phyloP scores from a whole-genome alignment of 2,113 vertebrate species.

The Columbina picui region DNA sequence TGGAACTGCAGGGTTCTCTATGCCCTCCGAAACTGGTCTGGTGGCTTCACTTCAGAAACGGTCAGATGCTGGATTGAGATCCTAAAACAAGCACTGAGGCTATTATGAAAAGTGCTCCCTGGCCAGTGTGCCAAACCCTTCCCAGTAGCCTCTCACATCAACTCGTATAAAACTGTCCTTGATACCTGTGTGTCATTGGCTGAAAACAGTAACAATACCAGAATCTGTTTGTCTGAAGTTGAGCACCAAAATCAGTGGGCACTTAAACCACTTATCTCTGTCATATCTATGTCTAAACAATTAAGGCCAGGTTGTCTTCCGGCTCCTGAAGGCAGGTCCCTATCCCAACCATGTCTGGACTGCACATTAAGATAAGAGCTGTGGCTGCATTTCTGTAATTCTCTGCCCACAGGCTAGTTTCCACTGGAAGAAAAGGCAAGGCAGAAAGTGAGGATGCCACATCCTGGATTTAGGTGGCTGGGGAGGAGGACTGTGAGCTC shows the following conservation, averaged over 20 bases:
- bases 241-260: not conserved
- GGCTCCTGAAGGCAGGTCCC: not conserved
- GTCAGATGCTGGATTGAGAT: not conserved
- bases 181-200: not conserved
- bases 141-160: not conserved
- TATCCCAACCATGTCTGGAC: not conserved
- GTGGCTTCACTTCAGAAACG: not conserved
- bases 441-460: fast-evolving
- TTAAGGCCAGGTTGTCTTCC: not conserved
- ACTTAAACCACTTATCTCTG: not conserved
- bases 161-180: not conserved
- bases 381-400: not conserved
- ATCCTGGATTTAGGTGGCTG: not conserved
- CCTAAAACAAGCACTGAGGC: not conserved
- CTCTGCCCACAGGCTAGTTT: not conserved
- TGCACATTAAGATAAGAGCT: not conserved
- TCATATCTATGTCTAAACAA: not conserved
- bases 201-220: not conserved
- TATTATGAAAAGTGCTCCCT: not conserved
- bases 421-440: not conserved
- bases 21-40: not conserved
- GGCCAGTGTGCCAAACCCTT: not conserved
- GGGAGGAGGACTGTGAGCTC: not conserved
- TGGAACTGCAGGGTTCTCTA: not conserved
- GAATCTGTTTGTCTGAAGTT: not conserved